Evolutionary conservation across 1,140 invertebrate genomes (phyloP).

Genomic region (Drosophila hydei): DNA sequence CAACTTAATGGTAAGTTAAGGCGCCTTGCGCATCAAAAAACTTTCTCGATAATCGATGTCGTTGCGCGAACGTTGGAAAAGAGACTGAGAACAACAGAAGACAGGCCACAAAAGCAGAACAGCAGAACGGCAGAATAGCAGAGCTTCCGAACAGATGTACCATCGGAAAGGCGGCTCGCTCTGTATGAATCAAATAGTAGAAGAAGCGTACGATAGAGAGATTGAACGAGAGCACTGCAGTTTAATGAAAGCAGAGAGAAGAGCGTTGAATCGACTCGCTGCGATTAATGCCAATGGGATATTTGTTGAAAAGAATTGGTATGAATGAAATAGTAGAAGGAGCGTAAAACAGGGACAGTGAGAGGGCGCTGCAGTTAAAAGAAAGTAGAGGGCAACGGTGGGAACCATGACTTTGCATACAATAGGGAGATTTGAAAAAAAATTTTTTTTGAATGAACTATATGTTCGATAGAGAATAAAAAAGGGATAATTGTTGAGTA

Average conservation of each 20-base stretch:
- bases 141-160: conserved; percentile 15
- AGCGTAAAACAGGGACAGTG: no score
- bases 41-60: conserved; percentile 45
- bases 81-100: conserved; percentile 64
- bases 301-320: no score
- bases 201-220: conserved; percentile 43
- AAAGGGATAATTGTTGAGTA: no score
- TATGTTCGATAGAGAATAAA: no score
- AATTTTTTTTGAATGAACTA: no score
- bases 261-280: background rate
- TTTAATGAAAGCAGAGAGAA: conserved; percentile 2
- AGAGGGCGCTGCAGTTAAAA: no score
- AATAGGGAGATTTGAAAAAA: no score
- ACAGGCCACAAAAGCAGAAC: conserved; percentile 1
- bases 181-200: conserved; percentile 51
- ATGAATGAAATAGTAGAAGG: no score
- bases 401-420: no score
- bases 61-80: conserved; percentile 74
- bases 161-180: conserved; percentile 15
- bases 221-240: conserved; percentile 12
- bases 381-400: no score
- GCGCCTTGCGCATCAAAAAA: conserved; percentile 57
- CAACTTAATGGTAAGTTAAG: conserved; percentile 29
- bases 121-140: conserved; percentile 4
- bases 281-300: no score